Evolutionary conservation across 2,888 invertebrate species (phyloP), one percentile per base, ranked within the genome.

Genomic region (Nipponacmea schrenckii): DNA sequence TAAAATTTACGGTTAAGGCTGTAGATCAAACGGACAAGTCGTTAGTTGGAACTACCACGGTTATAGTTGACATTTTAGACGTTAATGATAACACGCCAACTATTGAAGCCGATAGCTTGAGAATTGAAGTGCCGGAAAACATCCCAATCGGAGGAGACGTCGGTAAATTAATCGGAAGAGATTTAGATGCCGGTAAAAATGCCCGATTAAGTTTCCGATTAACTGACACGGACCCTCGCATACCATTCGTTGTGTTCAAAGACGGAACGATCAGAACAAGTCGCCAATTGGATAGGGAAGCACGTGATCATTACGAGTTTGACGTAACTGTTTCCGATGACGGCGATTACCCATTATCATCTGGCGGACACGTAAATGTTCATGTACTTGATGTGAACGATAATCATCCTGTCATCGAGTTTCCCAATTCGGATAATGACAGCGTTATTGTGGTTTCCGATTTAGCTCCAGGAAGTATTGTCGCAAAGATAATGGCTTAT

Each of bases 381-480:
- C 74, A 77, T 39, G 79, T 87, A 0, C 69, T 76, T 8, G 87
- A 86, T 69, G 74, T 82, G 15, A 86, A 87, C 66, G 86, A 86
- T 67, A 83, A 86, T 67, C 39, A 70, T 0, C 87, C 87, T 1
- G 70, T 79, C 17, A 84, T 86, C 56, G 72, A 74, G 8, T 85
- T 81, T 62, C 85, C 84, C 1, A 80, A 76, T 31, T 72, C 73
- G 4, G 65, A 67, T 27, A 83, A 85, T 75, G 76, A 81, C 68
- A 77, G 79, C 2, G 75, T 82, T 8, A 50, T 67, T 26, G 69
- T 84, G 14, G 72, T 74, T 2, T 76, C 74, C 2, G 72, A 79
- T 44, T 69, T 71, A 0, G 27, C 72, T 0, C 71, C 74, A 8
- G 79, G 79, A 0, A 74, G 77, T 1, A 56, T 78, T 7, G 76